Conservation (phyloP, 1,140 invertebrate genomes). For the Amyelois transitella region DNA sequence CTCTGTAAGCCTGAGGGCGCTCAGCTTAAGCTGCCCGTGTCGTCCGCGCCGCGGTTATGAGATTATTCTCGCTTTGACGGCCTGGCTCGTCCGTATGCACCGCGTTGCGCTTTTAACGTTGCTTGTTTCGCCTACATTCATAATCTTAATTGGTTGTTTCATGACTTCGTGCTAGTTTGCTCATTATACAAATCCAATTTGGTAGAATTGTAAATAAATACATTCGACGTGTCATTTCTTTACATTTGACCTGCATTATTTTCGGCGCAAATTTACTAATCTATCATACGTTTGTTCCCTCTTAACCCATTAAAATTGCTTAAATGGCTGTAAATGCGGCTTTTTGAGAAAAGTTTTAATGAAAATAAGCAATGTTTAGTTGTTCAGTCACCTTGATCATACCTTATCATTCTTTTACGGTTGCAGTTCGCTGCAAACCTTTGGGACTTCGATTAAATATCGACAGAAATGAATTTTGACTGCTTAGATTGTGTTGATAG, state of each 20-base stretch:
- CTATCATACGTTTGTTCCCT: too few relatives aligned
- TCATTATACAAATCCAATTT: background rate
- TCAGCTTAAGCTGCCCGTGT: slow-evolving; percentile 43
- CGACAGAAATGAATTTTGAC: background rate
- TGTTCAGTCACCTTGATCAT: too few relatives aligned
- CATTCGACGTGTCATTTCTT: background rate
- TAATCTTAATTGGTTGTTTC: slow-evolving; percentile 36
- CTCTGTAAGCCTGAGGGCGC: slow-evolving; percentile 50
- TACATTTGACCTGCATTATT: too few relatives aligned
- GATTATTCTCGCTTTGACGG: slow-evolving; percentile 67
- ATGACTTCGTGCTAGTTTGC: background rate
- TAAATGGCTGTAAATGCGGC: too few relatives aligned
- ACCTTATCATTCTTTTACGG: too few relatives aligned
- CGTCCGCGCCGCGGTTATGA: slow-evolving; percentile 55
- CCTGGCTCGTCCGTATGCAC: slow-evolving; percentile 57
- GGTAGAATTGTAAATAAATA: background rate
- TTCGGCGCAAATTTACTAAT: too few relatives aligned
- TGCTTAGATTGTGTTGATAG: background rate
- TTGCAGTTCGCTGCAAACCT: too few relatives aligned
- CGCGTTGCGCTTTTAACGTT: slow-evolving; percentile 57
- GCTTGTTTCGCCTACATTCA: slow-evolving; percentile 37
- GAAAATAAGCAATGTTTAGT: too few relatives aligned
- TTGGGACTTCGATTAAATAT: background rate
- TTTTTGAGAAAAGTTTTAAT: too few relatives aligned
- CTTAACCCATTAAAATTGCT: too few relatives aligned